A percentile compares a stretch with the other conserved stretches of the same genome.
These are phyloP conservation scores for Tetrax tetrax DNA, from an alignment of 2,113 vertebrate species.

Conservation along the genomic window DNA sequence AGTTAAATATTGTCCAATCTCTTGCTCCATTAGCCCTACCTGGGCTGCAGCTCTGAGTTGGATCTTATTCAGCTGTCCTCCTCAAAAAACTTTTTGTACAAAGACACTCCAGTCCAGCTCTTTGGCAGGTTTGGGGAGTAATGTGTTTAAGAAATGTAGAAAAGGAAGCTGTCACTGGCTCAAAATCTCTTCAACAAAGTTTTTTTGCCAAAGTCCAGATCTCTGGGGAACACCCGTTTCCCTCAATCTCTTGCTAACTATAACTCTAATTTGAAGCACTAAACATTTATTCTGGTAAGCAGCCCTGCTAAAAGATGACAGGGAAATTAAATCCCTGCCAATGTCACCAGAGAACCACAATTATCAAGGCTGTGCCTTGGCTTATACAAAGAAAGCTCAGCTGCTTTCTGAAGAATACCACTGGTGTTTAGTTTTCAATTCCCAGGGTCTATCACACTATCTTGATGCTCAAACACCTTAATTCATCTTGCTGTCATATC, in stretches of 20 bases:
- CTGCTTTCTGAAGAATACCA: conserved; percentile 44
- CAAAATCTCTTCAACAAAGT: neutral
- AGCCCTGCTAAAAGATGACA: neutral
- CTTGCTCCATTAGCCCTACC: neutral
- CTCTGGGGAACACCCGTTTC: neutral
- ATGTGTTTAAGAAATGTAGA: neutral
- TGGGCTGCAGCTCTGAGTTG: accelerated
- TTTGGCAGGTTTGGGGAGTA: neutral
- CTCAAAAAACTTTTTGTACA: neutral
- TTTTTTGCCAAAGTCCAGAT: neutral
- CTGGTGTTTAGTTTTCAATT: conserved; percentile 48
- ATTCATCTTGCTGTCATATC: conserved; percentile 69
- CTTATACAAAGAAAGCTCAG: conserved; percentile 35
- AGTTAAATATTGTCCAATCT: neutral
- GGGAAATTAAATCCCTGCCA: neutral
- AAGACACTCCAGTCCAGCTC: neutral
- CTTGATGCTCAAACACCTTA: conserved; percentile 35
- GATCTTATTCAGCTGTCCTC: neutral
- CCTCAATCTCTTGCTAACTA: neutral
- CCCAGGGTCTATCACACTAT: conserved; percentile 51
- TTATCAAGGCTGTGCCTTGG: conserved; percentile 5
- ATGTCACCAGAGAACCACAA: neutral
- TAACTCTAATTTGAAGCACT: neutral
- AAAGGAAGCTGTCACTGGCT: neutral
- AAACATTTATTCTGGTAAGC: neutral